These are phyloP conservation scores for Telmatochromis brichardi DNA, from an alignment of 2,113 vertebrate genomes.

Conservation along the genomic window DNA sequence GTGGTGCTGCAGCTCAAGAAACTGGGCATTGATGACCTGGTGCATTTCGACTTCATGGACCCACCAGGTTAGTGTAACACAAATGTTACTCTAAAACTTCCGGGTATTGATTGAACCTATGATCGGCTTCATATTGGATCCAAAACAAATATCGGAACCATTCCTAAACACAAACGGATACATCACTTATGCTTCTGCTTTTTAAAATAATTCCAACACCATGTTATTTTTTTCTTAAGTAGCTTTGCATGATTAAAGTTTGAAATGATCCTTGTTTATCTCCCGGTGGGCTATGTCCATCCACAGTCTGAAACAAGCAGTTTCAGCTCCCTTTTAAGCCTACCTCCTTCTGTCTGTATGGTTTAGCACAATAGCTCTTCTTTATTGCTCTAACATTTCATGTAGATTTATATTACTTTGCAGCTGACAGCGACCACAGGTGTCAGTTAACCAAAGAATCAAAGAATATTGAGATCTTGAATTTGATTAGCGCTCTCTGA, in stretches of 20 bases:
- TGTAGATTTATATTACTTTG: not conserved
- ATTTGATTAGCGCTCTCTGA: not conserved
- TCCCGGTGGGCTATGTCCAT: not conserved
- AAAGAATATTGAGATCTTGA: not conserved
- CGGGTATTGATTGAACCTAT: not conserved
- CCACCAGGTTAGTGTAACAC: conserved; percentile 81
- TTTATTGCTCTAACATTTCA: not conserved
- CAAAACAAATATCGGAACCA: not conserved
- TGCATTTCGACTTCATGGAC: conserved; percentile 99
- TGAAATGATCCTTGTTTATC: not conserved
- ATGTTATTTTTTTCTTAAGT: not conserved
- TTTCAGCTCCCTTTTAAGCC: not conserved
- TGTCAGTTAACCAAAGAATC: not conserved
- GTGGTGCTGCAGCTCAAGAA: conserved; percentile 95
- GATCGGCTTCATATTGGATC: not conserved
- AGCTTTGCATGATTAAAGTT: not conserved
- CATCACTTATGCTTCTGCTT: not conserved
- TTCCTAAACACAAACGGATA: not conserved
- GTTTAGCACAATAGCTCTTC: not conserved
- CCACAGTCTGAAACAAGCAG: not conserved
- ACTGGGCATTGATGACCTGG: conserved; percentile 94
- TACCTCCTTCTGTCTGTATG: not conserved
- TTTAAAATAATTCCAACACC: not conserved
- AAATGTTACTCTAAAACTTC: not conserved
- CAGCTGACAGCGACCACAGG: not conserved